These are phyloP conservation scores for Toxotes chatareus DNA, from an alignment of 2,113 vertebrate species.

Conservation along the genomic window DNA sequence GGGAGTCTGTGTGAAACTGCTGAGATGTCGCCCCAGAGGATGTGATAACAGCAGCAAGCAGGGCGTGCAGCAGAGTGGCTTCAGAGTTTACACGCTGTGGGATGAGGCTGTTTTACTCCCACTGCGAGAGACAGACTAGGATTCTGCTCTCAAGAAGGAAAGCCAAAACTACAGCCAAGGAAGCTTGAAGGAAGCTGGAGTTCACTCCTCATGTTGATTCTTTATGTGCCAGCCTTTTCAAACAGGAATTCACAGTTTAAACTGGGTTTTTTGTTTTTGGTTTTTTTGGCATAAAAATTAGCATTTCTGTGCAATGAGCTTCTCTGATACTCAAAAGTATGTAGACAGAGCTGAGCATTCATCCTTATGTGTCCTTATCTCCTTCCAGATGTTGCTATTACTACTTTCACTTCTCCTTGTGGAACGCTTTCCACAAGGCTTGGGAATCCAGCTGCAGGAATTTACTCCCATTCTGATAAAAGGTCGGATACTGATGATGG, in stretches of 20 bases:
- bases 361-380: neutral
- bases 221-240: neutral
- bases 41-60: conserved; percentile 22
- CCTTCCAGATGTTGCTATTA: neutral
- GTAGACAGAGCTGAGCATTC: neutral
- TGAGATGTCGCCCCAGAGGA: conserved; percentile 20
- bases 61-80: neutral
- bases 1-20: neutral
- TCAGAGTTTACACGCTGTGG: neutral
- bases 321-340: neutral
- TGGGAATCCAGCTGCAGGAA: neutral
- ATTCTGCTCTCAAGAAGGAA: neutral
- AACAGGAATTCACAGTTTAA: neutral
- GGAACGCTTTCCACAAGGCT: neutral
- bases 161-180: neutral
- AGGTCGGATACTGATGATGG: neutral
- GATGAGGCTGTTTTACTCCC: neutral
- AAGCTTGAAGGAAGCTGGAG: neutral
- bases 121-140: conserved; percentile 3
- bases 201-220: neutral
- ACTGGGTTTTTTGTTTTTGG: no score
- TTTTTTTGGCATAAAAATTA: neutral
- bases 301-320: neutral
- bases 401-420: neutral
- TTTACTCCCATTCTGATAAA: neutral